Percentiles rank a stretch among this genome's conserved stretches.
Conservation (phyloP, 2,888 invertebrate species). For the Rhyacophila evoluta region DNA sequence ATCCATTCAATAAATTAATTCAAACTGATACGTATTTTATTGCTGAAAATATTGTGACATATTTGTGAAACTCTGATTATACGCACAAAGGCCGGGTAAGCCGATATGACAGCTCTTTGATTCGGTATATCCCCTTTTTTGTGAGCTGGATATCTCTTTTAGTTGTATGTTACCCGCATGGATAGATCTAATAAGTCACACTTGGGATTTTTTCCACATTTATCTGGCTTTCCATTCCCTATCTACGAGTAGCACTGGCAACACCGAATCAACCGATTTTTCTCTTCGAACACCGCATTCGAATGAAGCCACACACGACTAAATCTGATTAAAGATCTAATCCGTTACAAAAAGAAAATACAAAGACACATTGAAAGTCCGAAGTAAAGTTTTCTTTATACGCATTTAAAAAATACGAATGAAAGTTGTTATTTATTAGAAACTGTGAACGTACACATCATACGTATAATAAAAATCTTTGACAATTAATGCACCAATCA, state of each 20-base stretch:
- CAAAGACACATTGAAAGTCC: too few relatives aligned
- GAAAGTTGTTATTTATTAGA: too few relatives aligned
- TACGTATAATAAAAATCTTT: too few relatives aligned
- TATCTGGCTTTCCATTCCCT: not conserved
- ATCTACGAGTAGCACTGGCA: not conserved
- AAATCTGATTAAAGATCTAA: too few relatives aligned
- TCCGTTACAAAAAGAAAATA: too few relatives aligned
- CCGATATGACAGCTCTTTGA: not conserved
- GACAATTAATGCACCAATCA: too few relatives aligned
- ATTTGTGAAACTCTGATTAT: not conserved
- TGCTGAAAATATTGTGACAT: not conserved
- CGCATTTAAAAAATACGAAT: too few relatives aligned
- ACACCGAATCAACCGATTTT: not conserved
- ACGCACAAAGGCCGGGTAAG: not conserved
- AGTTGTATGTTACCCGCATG: slow-evolving; percentile 11
- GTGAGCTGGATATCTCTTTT: not conserved
- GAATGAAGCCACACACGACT: not conserved
- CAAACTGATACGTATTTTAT: not conserved
- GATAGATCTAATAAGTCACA: slow-evolving; percentile 8
- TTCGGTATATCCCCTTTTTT: not conserved
- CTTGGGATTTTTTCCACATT: slow-evolving; percentile 1
- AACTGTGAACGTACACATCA: too few relatives aligned
- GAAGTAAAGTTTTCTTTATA: too few relatives aligned
- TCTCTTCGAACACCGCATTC: not conserved
- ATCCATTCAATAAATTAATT: too few relatives aligned